Evolutionary conservation across 2,888 invertebrate species (phyloP), one percentile per base, ranked within the genome.

Genomic region (Platycheirus albimanus): DNA sequence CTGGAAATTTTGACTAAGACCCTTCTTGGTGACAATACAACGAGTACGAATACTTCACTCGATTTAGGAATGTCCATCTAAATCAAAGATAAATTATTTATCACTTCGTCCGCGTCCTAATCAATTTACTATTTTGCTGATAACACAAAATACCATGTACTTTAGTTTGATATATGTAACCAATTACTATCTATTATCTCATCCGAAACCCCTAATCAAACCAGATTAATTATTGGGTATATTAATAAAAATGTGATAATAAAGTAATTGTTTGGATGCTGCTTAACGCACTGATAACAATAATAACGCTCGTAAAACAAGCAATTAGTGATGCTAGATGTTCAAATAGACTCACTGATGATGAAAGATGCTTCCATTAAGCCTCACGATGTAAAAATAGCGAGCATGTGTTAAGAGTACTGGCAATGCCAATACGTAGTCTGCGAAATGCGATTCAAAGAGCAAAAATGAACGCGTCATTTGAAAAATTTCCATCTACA

Each of bases 321-420:
- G 54, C 51, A 64, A 72, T 72, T 64, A 72, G 54, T 45, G 7
- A 47, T 51, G 54, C 36, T 36, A 36, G 7, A 47, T 47, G 54
- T 54, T 45, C 30, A 8, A 47, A 24, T 6, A 24, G 24, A 6
- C 24, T 24, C 3, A 24, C 24, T 17, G 69, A 19, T 52, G 52
- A 63, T 63, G 41, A 43, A 51, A 54, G 43, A n/a, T n/a, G n/a
- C n/a, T n/a, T n/a, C n/a, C n/a, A n/a, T 7, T 3, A 51, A 28
- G 38, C 10, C n/a, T n/a, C 0, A 6, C 2, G 3, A 8, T 33
- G 11, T 28, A 3, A 30, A 52, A 17, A 30, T 15, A 30, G 17
- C 17, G 5, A 52, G 13, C 3, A 0, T 10, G 3, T 30, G 3
- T 15, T 38, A n/a, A 38, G 56, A 52, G 13, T 19, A 33, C 19